Conservation (phyloP, 2,888 invertebrate genomes). For the Conomelus anceps region DNA sequence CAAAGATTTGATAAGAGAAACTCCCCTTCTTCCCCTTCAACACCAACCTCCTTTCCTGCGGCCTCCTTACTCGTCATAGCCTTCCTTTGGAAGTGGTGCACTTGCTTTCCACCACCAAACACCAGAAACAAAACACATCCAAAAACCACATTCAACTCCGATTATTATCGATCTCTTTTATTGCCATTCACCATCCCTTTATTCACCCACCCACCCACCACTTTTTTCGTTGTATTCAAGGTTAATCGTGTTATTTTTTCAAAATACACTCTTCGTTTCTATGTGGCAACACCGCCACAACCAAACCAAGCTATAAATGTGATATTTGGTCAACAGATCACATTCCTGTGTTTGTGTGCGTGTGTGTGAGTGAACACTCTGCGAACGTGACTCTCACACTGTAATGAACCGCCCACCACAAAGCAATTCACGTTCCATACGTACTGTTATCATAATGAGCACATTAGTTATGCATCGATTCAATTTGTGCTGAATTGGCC, state of each 20-base stretch:
- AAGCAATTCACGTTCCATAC: background rate
- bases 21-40: slow-evolving; percentile 6
- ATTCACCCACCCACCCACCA: slow-evolving; percentile 6
- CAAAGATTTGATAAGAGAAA: slow-evolving; percentile 25
- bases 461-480: background rate
- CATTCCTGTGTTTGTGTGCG: too few species aligned
- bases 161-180: background rate
- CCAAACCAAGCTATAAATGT: slow-evolving; percentile 16
- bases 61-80: background rate
- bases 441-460: background rate
- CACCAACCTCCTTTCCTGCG: background rate
- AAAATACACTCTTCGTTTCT: slow-evolving; percentile 8
- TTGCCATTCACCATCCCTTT: background rate
- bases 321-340: background rate
- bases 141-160: too few species aligned
- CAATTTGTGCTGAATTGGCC: background rate
- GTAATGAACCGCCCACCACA: background rate
- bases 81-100: background rate
- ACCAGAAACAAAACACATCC: background rate
- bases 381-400: background rate
- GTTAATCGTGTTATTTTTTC: slow-evolving; percentile 25
- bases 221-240: slow-evolving; percentile 21
- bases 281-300: slow-evolving; percentile 6
- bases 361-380: background rate
- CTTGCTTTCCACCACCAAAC: background rate